Base-by-base conservation (phyloP, 2,797 vertebrate genomes). In the Sylvia borin region DNA sequence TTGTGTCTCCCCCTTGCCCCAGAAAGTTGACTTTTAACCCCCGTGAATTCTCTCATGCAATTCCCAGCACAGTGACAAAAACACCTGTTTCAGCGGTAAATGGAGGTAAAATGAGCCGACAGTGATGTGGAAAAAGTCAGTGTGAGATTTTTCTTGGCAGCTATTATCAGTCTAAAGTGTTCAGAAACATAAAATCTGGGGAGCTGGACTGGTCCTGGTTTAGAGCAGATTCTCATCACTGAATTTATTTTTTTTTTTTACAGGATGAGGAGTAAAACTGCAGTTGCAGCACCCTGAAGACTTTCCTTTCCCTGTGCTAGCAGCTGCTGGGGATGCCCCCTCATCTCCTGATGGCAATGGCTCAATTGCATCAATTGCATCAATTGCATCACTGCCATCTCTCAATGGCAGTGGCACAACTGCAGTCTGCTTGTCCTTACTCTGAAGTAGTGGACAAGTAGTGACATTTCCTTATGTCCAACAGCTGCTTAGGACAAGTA, bases 61-160 rank as follows among this genome's bases (percentile, higher is more conserved):
- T 90, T 94, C 48, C 68, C 57, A 90, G n/a, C n/a, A 57, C 42
- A 40, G 85, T 71, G 72, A 85, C 67, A 88, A 70, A 89, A 92
- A 9, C 48, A 90, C 95, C 72, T 77, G 78, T 83, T 79, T 88
- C 67, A 83, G 67, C 0, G 0, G 22, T 66, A 80, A 50, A 43
- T 62, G 85, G 21, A 54, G 27, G 55, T 73, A 76, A 95, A 91
- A 91, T 11, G 51, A 91, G 55, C 64, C 82, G 85, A 36, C 2
- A 0, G 31, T 34, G 47, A 70, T 60, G 60, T 85, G 78, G 72
- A 80, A 88, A 92, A 88, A 79, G 55, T 48, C 13, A 2, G 40
- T 40, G 40, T 42, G 27, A 45, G 25, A 8, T 65, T 96, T 82
- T 92, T 79, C 78, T 91, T 90, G 67, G 67, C 88, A 87, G 25